These are phyloP conservation scores for Acanthis flammea DNA, from an alignment of 2,797 vertebrate genomes.

Conservation along the genomic window DNA sequence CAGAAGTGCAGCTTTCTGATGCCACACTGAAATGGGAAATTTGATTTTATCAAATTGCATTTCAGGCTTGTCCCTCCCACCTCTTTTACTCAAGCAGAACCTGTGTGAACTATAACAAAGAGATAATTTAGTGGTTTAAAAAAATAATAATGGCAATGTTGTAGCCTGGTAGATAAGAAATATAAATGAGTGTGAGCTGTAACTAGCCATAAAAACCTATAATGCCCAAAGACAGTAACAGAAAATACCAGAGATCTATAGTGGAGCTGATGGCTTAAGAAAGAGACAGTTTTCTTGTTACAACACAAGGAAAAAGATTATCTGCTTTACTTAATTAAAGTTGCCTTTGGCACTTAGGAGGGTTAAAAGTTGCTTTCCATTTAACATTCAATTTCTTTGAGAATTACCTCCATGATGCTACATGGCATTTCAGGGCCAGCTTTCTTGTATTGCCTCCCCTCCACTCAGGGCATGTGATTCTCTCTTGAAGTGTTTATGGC, in stretches of 20 bases:
- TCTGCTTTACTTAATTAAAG: not conserved
- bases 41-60: not conserved
- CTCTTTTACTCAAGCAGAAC: not conserved
- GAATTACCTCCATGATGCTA: not conserved
- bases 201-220: not conserved
- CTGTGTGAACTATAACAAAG: not conserved
- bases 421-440: not conserved
- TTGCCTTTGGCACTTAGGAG: not conserved
- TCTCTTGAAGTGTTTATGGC: conserved; percentile 36
- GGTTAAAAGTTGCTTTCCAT: not conserved
- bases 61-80: not conserved
- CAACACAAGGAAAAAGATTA: not conserved
- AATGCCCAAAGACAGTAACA: not conserved
- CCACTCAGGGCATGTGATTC: not conserved
- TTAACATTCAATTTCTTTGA: not conserved
- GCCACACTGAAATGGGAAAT: not conserved
- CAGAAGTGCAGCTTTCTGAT: not conserved
- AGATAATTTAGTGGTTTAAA: not conserved
- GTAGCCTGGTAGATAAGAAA: not conserved
- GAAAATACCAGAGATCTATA: not conserved
- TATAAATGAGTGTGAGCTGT: not conserved
- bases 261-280: not conserved
- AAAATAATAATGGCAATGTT: not conserved
- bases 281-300: not conserved
- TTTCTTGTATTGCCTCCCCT: not conserved